These are phyloP conservation scores for Oscheius sp. DNA, from an alignment of 1,140 invertebrate genomes.

Conservation along the genomic window DNA sequence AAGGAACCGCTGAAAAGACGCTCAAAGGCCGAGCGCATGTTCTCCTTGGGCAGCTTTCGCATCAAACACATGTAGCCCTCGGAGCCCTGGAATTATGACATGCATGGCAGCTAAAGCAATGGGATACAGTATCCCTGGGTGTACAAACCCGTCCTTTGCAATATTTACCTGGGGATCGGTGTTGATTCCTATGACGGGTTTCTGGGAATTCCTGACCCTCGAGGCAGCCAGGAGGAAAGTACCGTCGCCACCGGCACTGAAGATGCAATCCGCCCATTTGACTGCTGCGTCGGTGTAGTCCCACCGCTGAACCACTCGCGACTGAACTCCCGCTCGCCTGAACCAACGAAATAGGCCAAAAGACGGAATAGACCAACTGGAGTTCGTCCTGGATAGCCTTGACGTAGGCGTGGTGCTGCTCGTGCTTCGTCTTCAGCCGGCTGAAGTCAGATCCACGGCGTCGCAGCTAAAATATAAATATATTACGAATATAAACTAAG, in stretches of 20 bases:
- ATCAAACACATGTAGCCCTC: slow-evolving; percentile 86
- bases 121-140: too few species aligned
- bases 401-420: slow-evolving; percentile 36
- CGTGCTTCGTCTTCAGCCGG: slow-evolving; percentile 30
- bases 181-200: slow-evolving; percentile 91
- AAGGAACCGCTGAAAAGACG: slow-evolving; percentile 71
- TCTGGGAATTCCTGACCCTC: slow-evolving; percentile 72
- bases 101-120: too few species aligned
- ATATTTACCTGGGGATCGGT: slow-evolving; percentile 75
- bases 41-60: slow-evolving; percentile 69
- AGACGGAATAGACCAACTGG: slow-evolving; percentile 22
- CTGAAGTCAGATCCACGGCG: slow-evolving; percentile 41
- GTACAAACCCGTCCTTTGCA: too few species aligned
- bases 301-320: slow-evolving; percentile 43
- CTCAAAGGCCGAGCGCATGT: slow-evolving; percentile 72
- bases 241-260: slow-evolving; percentile 93
- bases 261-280: slow-evolving; percentile 83
- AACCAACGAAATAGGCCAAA: neutral
- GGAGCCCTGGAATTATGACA: slow-evolving; percentile 68
- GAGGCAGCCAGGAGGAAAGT: slow-evolving; percentile 90
- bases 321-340: slow-evolving; percentile 43
- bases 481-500: neutral
- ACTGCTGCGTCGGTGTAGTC: slow-evolving; percentile 39
- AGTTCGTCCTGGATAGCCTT: slow-evolving; percentile 29
- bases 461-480: slow-evolving; percentile 33